Evolutionary conservation across 1,140 invertebrate species (phyloP), one percentile per base, ranked within the genome.

Genomic region (Cepaea nemoralis): DNA sequence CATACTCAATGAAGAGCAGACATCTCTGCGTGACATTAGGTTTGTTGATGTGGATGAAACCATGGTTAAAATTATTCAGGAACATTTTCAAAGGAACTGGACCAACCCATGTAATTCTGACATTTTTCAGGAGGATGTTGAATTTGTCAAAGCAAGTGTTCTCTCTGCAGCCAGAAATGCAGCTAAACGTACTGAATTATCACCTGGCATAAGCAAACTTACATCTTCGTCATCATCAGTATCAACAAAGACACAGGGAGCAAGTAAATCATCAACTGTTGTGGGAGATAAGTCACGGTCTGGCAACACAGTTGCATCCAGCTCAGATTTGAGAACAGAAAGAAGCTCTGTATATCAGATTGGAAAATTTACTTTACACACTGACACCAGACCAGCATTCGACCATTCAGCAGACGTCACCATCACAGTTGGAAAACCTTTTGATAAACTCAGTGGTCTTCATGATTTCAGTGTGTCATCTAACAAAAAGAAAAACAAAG

Each of bases 371-470:
- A 70, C 35, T 40, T 27, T 70, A 22, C 10, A 22, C n/a, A n/a
- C 40, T 31, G 22, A n/a, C 10, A 40, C 1, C 40, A 39, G 27
- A n/a, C 69, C 19, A 5, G 69, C 69, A 24, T 40, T 70, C 2
- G 24, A 70, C 37, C 40, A 2, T 39, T 19, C 14, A 39, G 6
- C 69, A 70, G 69, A 40, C 37, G 24, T 74, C 14, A 45, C 27
- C n/a, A 74, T 74, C 42, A 48, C 40, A 45, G 14, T 74, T 74
- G 71, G 71, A 45, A 27, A 74, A 33, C 42, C 71, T n/a, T 74
- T 74, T 74, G 42, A 74, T 31, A 74, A 74, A 48, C n/a, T 74
- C 3, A 74, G 71, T 48, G 71, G 71, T 31, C n/a, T 63, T 31
- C n/a, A 27, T 27, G 59, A 63, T 63, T 63, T 63, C 27, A 2